Base-by-base conservation (phyloP, 2,797 vertebrate species). In the Glossophaga mutica region DNA sequence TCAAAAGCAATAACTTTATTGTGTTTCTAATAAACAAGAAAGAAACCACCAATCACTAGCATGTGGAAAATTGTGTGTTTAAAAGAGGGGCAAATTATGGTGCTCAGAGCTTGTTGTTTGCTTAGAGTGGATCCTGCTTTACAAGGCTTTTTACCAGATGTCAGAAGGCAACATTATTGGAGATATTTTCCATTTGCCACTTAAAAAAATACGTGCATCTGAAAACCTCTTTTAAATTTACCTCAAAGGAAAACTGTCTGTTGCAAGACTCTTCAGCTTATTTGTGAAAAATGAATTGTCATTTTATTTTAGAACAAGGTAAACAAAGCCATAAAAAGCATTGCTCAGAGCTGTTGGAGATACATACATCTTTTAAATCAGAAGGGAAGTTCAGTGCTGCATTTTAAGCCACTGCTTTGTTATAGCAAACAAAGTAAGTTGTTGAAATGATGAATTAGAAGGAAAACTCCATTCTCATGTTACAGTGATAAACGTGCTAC, bases 281-380 rank as follows among this genome's bases (percentile, higher is more conserved):
- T 91, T 97, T 98, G 82, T 96, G 93, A 94, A 82, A 82, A 94
- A 74, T 6, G 91, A 95, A 96, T 97, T 91, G 32, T 84, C 77
- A 59, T 67, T 97, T 98, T 73, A 65, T 97, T 98, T 94, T 97
- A 95, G 91, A 97, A 86, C 21, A 94, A 92, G 57, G 50, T 94
- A 98, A 98, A 97, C 94, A 98, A 97, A 97, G 52, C 50, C 91
- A 91, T 48, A 32, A 93, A 97, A 97, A 86, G n/a, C 48, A 37
- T 85, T 62, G 55, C 59, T 97, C 83, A 87, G 81, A 94, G 79
- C 37, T 96, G 89, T 97, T 96, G 97, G 96, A 97, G 95, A 62
- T 68, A 19, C 29, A 55, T 15, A 59, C 5, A 67, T 34, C 48
- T 89, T 97, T 97, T 96, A 96, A 97, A 95, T 96, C 68, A 91